These are phyloP conservation scores for Dorcus hopei DNA, from an alignment of 2,888 invertebrate species.

Conservation along the genomic window DNA sequence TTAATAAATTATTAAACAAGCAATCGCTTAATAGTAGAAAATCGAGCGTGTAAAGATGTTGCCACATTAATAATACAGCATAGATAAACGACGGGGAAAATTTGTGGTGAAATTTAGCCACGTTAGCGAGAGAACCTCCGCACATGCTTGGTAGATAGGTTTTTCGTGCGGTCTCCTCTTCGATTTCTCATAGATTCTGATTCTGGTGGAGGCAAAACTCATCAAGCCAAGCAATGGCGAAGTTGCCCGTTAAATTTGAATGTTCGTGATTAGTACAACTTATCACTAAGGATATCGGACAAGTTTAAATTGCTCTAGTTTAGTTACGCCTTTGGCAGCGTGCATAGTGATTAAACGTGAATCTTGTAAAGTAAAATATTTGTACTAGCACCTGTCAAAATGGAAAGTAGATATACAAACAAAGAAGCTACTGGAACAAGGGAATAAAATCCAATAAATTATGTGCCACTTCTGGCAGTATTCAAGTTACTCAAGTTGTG, in stretches of 20 bases:
- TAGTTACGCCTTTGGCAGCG: no score
- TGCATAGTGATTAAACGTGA: no score
- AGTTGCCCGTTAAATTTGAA: conserved; percentile 26
- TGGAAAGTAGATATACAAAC: no score
- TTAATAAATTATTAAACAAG: conserved; percentile 11
- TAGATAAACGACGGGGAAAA: conserved; percentile 18
- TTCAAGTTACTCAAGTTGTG: neutral
- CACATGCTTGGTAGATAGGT: no score
- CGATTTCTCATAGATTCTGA: no score
- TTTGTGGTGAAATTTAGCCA: conserved; percentile 20
- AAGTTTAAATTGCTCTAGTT: conserved; percentile 8
- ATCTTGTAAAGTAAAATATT: no score
- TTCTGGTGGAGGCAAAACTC: no score
- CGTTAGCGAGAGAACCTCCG: neutral
- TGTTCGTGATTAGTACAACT: conserved; percentile 34
- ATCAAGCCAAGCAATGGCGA: no score
- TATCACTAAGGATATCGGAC: conserved; percentile 30
- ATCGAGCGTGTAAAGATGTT: conserved; percentile 9
- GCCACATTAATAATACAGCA: conserved; percentile 19
- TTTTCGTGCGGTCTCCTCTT: no score
- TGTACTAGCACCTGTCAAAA: no score
- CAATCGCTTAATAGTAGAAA: conserved; percentile 12
- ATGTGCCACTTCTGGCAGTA: neutral
- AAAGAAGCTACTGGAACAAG: no score
- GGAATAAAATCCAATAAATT: neutral